phyloP scores from a whole-genome alignment of 2,113 vertebrate genomes.

The Archocentrus centrarchus region DNA sequence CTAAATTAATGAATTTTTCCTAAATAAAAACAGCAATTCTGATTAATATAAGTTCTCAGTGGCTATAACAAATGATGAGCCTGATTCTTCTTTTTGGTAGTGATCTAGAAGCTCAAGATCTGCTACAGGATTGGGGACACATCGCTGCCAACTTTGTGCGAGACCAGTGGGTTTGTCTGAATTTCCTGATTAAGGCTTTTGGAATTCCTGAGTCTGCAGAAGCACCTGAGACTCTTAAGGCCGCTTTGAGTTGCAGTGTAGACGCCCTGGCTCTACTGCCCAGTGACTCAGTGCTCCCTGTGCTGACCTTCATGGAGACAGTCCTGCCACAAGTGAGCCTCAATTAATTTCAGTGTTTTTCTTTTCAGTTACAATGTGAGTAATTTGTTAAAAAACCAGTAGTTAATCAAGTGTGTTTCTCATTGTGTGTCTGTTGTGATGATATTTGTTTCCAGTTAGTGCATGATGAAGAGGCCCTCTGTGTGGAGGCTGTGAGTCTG shows the following conservation, averaged over 20 bases:
- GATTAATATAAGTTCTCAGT: not conserved
- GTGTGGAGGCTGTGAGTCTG: slow-evolving; percentile 85
- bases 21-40: not conserved
- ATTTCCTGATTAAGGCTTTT: slow-evolving; percentile 77
- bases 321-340: slow-evolving; percentile 86
- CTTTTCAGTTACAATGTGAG: not conserved
- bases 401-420: not conserved
- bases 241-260: slow-evolving; percentile 75
- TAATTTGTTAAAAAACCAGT: not conserved
- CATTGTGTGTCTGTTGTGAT: not conserved
- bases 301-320: slow-evolving; percentile 86
- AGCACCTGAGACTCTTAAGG: slow-evolving; percentile 63
- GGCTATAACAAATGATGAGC: not conserved
- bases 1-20: not conserved
- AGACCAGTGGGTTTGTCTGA: slow-evolving; percentile 91
- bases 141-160: slow-evolving; percentile 84
- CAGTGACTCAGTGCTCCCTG: slow-evolving; percentile 86
- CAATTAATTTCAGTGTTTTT: not conserved
- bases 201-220: slow-evolving; percentile 10
- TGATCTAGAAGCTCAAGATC: slow-evolving; percentile 73
- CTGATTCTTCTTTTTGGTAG: slow-evolving; percentile 32
- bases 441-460: slow-evolving; percentile 78
- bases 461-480: slow-evolving; percentile 80
- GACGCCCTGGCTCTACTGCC: slow-evolving; percentile 88
- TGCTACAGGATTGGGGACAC: slow-evolving; percentile 89